Evolutionary conservation across 1,140 invertebrate genomes (phyloP).

Genomic region (Drosophila ironensis): DNA sequence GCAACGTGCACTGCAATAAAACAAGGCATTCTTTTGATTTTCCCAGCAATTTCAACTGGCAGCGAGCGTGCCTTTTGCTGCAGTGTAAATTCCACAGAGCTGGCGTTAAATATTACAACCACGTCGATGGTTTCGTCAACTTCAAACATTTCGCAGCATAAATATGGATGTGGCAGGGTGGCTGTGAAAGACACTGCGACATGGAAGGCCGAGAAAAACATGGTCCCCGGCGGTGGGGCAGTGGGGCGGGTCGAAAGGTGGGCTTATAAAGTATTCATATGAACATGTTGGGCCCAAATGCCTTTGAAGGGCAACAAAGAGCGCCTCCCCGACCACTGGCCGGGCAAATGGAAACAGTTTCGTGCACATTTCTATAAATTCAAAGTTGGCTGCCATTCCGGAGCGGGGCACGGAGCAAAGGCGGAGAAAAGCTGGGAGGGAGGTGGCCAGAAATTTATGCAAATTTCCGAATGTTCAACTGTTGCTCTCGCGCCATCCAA

Average conservation of each 20-base stretch:
- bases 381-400: constrained; percentile 31
- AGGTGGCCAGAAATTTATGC: constrained; percentile 55
- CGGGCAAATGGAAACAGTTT: constrained; percentile 67
- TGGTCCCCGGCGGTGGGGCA: too few relatives aligned
- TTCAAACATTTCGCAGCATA: constrained; percentile 47
- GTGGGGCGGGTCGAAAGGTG: too few relatives aligned
- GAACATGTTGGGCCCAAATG: constrained; percentile 61
- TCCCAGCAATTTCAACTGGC: too few relatives aligned
- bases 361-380: constrained; percentile 75
- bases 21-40: not conserved
- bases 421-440: not conserved
- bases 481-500: constrained; percentile 44
- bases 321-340: constrained; percentile 12
- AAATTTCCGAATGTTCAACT: constrained; percentile 75
- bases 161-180: constrained; percentile 18
- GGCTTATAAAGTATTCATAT: constrained; percentile 78
- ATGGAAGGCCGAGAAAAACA: not conserved
- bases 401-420: not conserved
- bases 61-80: not conserved
- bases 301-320: constrained; percentile 50
- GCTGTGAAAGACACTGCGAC: not conserved
- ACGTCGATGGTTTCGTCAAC: constrained; percentile 52
- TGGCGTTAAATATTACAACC: constrained; percentile 61
- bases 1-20: not conserved
- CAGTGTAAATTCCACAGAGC: constrained; percentile 18